Base-by-base conservation (phyloP, 1,140 invertebrate genomes). In the Cydia fagiglandana region DNA sequence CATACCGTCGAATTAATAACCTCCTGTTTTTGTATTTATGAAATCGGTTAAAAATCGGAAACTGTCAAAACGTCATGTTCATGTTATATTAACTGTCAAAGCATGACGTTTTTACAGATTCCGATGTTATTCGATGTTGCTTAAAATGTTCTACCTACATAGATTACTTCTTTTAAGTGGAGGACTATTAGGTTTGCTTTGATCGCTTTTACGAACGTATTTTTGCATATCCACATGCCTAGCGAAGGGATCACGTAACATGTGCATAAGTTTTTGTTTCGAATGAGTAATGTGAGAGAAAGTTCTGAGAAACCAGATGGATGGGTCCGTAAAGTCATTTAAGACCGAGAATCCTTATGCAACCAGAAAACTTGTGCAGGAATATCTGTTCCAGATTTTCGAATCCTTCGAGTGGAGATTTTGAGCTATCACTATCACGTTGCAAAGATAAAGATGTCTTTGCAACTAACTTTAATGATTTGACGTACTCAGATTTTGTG, bases 211-310 rank as follows among this genome's bases (percentile, higher is more conserved):
- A 61, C n/a, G 20, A 61, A 24, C 53, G n/a, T 15, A 61, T 61
- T 61, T 61, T 61, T 61, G 56, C 56, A 61, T 53, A 61, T 24
- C 56, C 56, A 24, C 20, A 24, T 61, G 56, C 20, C 24, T 24
- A 24, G 24, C 20, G 56, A 61, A 6, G 56, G n/a, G 56, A 12
- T 61, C 56, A 61, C 56, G 56, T 61, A 61, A 61, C 56, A 61
- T 61, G 56, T 61, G 56, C 56, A 61, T 17, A 56, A 24, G 56
- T 61, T 61, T 61, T 61, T 61, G 56, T 61, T 24, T 61, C 56
- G 56, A 24, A 20, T 61, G 56, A 47, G 12, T 47, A 47, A 47
- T 17, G 50, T 17, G 56, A 61, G 56, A 61, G 56, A 61, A 61
- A 61, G 56, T 61, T 56, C 53, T 9, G 7, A 24, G 17, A 61